Evolutionary conservation across 1,140 invertebrate species (phyloP).

Genomic region (Drosophila ficusphila): DNA sequence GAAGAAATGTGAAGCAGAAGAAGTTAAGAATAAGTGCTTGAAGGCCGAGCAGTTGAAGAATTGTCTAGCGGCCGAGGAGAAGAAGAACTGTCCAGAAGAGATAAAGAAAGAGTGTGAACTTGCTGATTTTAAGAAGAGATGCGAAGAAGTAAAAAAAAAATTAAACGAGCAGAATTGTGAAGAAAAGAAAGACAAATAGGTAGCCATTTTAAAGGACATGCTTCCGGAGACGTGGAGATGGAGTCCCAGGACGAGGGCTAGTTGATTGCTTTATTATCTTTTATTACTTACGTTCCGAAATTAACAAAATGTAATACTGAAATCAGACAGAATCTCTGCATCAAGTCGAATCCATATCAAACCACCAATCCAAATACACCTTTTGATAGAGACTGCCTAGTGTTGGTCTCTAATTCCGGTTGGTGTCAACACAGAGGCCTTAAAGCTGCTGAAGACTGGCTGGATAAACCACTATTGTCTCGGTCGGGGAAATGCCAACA

Average conservation of each 20-base stretch:
- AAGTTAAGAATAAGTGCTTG: background rate
- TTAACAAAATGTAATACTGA: background rate
- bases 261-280: background rate
- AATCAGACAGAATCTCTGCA: background rate
- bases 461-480: constrained; percentile 32
- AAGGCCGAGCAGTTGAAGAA: background rate
- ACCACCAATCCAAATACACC: background rate
- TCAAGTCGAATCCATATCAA: background rate
- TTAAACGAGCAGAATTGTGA: background rate
- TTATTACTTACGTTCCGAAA: background rate
- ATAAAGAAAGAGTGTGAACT: background rate
- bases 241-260: background rate
- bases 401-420: background rate
- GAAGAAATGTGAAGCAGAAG: constrained; percentile 3
- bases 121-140: background rate
- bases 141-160: background rate
- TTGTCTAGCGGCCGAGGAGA: background rate
- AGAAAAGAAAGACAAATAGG: background rate
- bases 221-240: background rate
- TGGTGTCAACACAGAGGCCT: background rate
- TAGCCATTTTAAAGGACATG: background rate
- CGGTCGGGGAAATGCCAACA: constrained; percentile 6
- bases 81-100: background rate
- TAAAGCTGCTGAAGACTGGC: constrained; percentile 17
- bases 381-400: background rate